Evolutionary conservation across 2,797 vertebrate genomes (phyloP), one percentile per base, ranked within the genome.

Genomic region (Pseudotriccus pelzelni): DNA sequence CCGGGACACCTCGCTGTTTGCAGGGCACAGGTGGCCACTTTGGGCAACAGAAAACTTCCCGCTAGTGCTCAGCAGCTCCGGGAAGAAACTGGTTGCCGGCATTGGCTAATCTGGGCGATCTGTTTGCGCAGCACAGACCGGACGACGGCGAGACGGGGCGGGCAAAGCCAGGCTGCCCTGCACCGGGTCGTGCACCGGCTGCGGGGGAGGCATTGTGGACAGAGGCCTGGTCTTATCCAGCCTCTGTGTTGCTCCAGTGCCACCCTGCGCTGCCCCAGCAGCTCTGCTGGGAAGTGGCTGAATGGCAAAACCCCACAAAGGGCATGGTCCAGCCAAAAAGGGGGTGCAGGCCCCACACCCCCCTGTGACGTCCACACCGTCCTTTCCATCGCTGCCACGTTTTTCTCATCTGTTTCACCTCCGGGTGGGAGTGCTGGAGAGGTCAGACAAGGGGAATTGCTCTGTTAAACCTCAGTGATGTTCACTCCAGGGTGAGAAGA

Each of bases 241-340:
- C 12, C 20, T 64, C 53, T 10, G 14, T 14, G 22, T 44, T 46
- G 39, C 50, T 14, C 50, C 14, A 4, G 36, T 4, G 15, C 12
- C 18, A 9, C 74, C 74, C 70, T 2, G 6, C 0, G 0, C 39
- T 69, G 52, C 24, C 58, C 53, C 0, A 0, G 25, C 58, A 46
- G 28, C 30, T 19, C 8, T 0, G 0, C 47, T 34, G 14, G 36
- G n/a, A 82, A 46, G 59, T 1, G 2, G 17, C 23, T 32, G 24
- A 41, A 49, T 1, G 27, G 36, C 30, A 83, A 62, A 91, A 28
- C 19, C 30, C 28, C 36, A 6, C 27, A 6, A 47, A 80, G 59
- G 43, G 28, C 37, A 6, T 14, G 60, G 58, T 46, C 59, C 43
- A 30, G 16, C 18, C 56, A 47, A 66, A 67, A 86, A 47, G 14